Evolutionary conservation across 1,140 invertebrate genomes (phyloP).

Genomic region (Neodiprion lecontei): DNA sequence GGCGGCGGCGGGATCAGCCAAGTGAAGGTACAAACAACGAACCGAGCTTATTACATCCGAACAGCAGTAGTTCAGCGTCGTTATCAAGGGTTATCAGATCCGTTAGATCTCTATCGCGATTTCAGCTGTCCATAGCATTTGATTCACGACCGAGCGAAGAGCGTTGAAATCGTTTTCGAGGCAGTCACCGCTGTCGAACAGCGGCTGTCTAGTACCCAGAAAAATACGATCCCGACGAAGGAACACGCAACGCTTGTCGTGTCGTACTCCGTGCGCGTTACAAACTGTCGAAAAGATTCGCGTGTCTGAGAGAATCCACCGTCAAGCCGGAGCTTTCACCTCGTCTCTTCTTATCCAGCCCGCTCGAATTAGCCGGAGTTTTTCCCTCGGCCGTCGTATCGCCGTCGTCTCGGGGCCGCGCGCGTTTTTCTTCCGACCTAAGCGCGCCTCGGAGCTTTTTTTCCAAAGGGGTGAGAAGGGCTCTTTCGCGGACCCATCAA

Average conservation of each 20-base stretch:
- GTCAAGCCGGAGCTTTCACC: neutral
- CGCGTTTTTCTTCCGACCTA: neutral
- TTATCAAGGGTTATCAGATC: no score
- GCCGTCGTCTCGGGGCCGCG: neutral
- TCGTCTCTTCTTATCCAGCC: neutral
- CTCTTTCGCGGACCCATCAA: neutral
- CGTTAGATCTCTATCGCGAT: no score
- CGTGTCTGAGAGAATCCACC: neutral
- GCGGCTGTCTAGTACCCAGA: neutral
- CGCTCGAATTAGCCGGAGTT: neutral
- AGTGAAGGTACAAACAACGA: no score
- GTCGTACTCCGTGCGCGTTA: neutral
- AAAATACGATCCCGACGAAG: neutral
- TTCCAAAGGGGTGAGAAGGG: neutral
- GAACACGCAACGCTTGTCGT: neutral
- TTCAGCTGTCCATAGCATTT: neutral
- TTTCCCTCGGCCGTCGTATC: neutral
- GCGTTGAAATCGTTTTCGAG: neutral
- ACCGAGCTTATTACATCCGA: no score
- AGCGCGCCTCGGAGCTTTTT: neutral
- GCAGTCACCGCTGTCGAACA: neutral
- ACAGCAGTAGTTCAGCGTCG: no score
- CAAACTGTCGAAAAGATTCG: neutral
- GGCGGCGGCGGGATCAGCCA: no score
- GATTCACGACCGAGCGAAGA: neutral